A percentile compares a stretch with the other conserved stretches of the same genome.
phyloP scores from a whole-genome alignment of 2,113 vertebrate genomes.

The Equus quagga region DNA sequence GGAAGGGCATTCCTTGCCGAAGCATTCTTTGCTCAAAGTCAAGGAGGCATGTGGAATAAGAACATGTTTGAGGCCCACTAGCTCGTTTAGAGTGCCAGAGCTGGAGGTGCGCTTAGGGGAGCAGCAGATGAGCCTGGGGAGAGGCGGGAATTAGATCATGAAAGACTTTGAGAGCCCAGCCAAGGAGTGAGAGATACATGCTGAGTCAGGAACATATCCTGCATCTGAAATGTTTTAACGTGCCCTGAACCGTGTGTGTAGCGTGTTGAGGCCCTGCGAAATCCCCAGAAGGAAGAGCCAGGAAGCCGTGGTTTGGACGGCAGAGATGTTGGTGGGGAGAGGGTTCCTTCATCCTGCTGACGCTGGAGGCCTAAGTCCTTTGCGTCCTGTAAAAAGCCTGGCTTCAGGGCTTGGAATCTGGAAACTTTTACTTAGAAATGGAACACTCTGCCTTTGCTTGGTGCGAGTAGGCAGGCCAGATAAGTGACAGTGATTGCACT shows the following conservation, averaged over 20 bases:
- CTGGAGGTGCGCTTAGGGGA: background rate
- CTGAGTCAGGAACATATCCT: background rate
- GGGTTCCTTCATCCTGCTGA: constrained; percentile 15
- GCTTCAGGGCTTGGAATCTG: constrained; percentile 34
- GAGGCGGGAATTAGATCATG: background rate
- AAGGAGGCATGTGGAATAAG: background rate
- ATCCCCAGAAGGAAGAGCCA: background rate
- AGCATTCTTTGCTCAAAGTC: background rate
- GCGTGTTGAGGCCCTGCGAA: background rate
- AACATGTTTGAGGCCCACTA: background rate
- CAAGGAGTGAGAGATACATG: background rate
- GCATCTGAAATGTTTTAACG: background rate
- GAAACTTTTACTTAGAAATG: constrained; percentile 28
- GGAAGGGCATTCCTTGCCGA: background rate
- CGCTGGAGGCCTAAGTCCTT: background rate
- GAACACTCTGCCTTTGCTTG: background rate
- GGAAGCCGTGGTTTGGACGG: background rate
- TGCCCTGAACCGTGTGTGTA: fast-evolving
- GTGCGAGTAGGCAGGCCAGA: background rate
- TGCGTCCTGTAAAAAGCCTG: background rate
- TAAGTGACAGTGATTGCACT: constrained; percentile 31
- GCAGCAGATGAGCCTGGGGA: background rate
- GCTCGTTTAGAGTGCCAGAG: background rate
- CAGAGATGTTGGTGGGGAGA: background rate
- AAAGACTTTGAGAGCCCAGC: background rate